These are phyloP conservation scores for Hoplias malabaricus DNA, from an alignment of 2,113 vertebrate genomes.

Conservation along the genomic window DNA sequence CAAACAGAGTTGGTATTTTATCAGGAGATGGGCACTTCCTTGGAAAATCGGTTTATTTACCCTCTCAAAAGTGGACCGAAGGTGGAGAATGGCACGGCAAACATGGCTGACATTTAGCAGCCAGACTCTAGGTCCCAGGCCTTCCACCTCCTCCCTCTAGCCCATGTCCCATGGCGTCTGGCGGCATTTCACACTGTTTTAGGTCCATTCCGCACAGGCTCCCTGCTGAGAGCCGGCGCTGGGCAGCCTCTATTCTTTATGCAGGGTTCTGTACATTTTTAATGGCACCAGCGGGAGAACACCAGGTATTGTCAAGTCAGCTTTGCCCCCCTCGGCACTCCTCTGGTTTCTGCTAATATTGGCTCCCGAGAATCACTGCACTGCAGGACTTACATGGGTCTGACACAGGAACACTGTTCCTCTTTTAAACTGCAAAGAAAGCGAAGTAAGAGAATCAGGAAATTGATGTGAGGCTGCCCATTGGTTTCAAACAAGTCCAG, in stretches of 20 bases:
- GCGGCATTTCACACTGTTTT: constrained; percentile 9
- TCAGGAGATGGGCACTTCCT: constrained; percentile 1
- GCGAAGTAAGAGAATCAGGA: not conserved
- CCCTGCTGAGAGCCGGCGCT: not conserved
- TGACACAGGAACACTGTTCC: not conserved
- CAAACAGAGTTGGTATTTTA: constrained; percentile 35
- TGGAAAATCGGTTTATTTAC: constrained; percentile 20
- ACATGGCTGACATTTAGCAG: constrained; percentile 42
- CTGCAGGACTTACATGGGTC: not conserved
- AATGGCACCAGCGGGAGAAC: constrained; percentile 17
- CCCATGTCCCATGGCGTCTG: not conserved
- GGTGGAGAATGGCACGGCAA: constrained; percentile 8
- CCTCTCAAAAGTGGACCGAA: not conserved
- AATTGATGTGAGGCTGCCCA: not conserved
- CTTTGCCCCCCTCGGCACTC: not conserved
- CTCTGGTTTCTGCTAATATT: not conserved
- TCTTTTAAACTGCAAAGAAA: not conserved
- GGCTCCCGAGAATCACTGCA: not conserved
- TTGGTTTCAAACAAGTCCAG: not conserved
- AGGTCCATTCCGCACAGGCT: not conserved
- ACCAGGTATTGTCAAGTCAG: constrained; percentile 12
- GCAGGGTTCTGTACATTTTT: constrained; percentile 10
- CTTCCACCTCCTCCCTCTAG: not conserved
- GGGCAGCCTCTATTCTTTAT: not conserved
- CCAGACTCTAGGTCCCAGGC: not conserved